A percentile compares a stretch with the other conserved stretches of the same genome.
Conservation (phyloP, 1,140 invertebrate species). For the Ceratina calcarata region DNA sequence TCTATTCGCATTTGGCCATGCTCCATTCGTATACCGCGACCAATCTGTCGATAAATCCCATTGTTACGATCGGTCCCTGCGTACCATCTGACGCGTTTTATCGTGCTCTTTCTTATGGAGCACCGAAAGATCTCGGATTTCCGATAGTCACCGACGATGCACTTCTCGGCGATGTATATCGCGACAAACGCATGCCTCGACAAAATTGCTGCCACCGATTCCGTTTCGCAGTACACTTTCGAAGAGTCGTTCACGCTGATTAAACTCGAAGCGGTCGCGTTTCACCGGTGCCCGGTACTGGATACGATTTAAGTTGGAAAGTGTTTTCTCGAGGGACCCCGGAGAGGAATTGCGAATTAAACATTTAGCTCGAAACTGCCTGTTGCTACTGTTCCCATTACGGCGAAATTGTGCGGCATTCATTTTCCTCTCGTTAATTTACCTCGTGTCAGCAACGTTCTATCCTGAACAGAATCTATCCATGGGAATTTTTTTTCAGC, state of each 20-base stretch:
- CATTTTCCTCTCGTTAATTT: conserved; percentile 42
- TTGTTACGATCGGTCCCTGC: conserved; percentile 21
- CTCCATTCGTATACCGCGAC: background rate
- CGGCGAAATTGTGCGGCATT: conserved; percentile 37
- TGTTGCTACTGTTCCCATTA: conserved; percentile 24
- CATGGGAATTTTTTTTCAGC: background rate
- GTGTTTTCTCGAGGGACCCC: background rate
- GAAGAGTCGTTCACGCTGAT: background rate
- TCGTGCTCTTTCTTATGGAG: background rate
- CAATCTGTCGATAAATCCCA: conserved; percentile 15
- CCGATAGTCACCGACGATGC: background rate
- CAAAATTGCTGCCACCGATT: background rate
- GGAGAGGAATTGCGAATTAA: background rate
- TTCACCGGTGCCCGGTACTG: background rate
- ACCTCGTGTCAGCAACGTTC: background rate
- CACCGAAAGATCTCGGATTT: conserved; percentile 2
- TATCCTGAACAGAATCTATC: background rate
- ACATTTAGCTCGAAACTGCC: conserved; percentile 3
- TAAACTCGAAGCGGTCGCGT: background rate
- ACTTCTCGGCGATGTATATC: background rate
- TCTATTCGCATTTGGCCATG: background rate
- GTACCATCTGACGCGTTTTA: conserved; percentile 3
- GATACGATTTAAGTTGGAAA: conserved; percentile 1
- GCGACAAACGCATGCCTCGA: background rate
- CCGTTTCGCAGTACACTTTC: background rate